These are phyloP conservation scores for Iselma pallidipennis DNA, from an alignment of 2,888 invertebrate genomes.

Conservation along the genomic window DNA sequence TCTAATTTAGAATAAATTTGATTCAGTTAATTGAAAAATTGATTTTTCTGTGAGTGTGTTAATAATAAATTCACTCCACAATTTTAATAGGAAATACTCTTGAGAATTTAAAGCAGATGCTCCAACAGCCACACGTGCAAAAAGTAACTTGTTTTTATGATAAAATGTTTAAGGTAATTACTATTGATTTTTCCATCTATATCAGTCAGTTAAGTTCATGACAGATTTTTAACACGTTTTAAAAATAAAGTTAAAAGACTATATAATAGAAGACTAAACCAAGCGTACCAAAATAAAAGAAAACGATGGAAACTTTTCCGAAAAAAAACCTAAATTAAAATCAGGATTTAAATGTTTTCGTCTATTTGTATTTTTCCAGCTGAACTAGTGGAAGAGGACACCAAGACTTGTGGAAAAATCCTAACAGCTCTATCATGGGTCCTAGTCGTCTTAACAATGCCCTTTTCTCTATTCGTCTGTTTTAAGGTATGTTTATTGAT, in stretches of 20 bases:
- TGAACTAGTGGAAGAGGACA: constrained; percentile 52
- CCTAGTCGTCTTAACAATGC: constrained; percentile 82
- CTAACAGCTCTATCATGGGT: constrained; percentile 82
- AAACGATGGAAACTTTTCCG: too few relatives aligned
- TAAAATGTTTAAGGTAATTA: not conserved
- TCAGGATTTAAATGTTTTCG: not conserved
- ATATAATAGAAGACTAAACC: too few relatives aligned
- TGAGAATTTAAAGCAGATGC: too few relatives aligned
- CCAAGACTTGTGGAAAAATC: constrained; percentile 82
- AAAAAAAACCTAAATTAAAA: not conserved
- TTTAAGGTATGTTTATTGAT: constrained; percentile 76
- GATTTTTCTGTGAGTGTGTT: too few relatives aligned
- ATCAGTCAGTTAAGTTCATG: not conserved
- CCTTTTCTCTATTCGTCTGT: constrained; percentile 89
- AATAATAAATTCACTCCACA: too few relatives aligned
- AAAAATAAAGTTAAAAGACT: too few relatives aligned
- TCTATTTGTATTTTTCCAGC: constrained; percentile 42
- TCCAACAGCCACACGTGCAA: too few relatives aligned
- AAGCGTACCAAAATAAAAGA: too few relatives aligned
- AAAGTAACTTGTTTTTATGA: not conserved
- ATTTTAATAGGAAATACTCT: too few relatives aligned
- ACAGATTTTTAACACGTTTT: too few relatives aligned
- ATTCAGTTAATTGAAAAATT: too few relatives aligned
- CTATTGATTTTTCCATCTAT: not conserved
- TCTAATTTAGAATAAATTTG: too few relatives aligned